phyloP scores from a whole-genome alignment of 2,888 invertebrate genomes.

The Macropis europaea region DNA sequence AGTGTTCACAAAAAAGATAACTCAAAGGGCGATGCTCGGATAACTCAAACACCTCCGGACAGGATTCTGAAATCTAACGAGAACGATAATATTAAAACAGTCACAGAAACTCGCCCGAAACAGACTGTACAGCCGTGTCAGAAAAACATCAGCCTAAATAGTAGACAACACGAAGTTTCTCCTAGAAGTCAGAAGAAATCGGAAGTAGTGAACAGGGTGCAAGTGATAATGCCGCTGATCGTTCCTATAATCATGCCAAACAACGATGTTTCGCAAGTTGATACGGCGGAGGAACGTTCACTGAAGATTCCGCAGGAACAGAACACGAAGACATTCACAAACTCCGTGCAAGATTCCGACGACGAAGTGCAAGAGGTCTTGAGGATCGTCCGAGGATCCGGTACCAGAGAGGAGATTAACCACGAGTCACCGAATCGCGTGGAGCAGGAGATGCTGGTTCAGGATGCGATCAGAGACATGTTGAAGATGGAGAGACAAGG shows the following conservation, averaged over 20 bases:
- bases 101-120: not conserved
- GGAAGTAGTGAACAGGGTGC: not conserved
- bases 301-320: not conserved
- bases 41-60: no score
- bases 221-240: conserved; percentile 18
- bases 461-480: conserved; percentile 38
- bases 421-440: conserved; percentile 60
- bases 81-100: not conserved
- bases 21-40: no score
- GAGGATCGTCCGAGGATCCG: conserved; percentile 28
- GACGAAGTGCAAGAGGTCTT: conserved; percentile 51
- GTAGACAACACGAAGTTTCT: not conserved
- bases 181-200: not conserved
- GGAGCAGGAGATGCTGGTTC: conserved; percentile 49
- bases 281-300: not conserved
- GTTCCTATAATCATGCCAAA: conserved; percentile 4
- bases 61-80: rapidly evolving
- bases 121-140: not conserved
- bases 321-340: not conserved
- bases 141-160: not conserved
- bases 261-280: not conserved
- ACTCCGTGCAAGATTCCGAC: not conserved
- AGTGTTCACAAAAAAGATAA: not conserved
- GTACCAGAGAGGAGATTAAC: conserved; percentile 23
- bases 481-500: conserved; percentile 6